Conservation (phyloP, 2,888 invertebrate genomes). For the Synanthedon andrenaeformis region DNA sequence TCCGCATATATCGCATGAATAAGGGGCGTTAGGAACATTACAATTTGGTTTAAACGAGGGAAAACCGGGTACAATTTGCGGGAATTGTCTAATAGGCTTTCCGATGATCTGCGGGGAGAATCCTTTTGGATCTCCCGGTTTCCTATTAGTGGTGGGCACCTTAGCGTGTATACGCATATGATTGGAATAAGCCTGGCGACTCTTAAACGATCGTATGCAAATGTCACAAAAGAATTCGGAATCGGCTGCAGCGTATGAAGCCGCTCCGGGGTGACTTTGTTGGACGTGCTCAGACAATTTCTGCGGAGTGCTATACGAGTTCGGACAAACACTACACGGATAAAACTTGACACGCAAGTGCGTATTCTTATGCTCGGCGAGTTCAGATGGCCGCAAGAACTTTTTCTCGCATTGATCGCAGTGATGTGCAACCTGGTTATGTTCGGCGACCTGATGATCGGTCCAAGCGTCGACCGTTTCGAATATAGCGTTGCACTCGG, state of each 20-base stretch:
- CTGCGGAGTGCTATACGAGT: constrained; percentile 73
- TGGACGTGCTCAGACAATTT: constrained; percentile 70
- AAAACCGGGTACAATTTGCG: constrained; percentile 40
- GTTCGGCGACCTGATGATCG: constrained; percentile 68
- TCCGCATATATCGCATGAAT: constrained; percentile 75
- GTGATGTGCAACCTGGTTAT: constrained; percentile 63
- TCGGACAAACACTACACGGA: constrained; percentile 69
- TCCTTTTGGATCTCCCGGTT: constrained; percentile 45
- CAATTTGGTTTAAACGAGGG: constrained; percentile 47
- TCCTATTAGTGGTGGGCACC: constrained; percentile 62
- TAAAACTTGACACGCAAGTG: constrained; percentile 77
- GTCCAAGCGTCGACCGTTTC: constrained; percentile 70
- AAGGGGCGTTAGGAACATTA: constrained; percentile 62
- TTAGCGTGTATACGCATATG: constrained; percentile 68
- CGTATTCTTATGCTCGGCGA: constrained; percentile 75
- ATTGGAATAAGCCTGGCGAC: constrained; percentile 66
- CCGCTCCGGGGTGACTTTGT: constrained; percentile 53
- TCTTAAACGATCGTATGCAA: constrained; percentile 72
- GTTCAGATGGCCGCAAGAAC: constrained; percentile 70
- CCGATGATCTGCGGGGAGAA: constrained; percentile 57
- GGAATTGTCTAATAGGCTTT: constrained; percentile 50
- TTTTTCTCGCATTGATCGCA: constrained; percentile 75
- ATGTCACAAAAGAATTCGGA: constrained; percentile 66
- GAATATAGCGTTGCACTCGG: constrained; percentile 72
- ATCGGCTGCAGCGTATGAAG: constrained; percentile 27